phyloP scores from a whole-genome alignment of 2,888 invertebrate genomes.

The Meiosimyza decipiens region DNA sequence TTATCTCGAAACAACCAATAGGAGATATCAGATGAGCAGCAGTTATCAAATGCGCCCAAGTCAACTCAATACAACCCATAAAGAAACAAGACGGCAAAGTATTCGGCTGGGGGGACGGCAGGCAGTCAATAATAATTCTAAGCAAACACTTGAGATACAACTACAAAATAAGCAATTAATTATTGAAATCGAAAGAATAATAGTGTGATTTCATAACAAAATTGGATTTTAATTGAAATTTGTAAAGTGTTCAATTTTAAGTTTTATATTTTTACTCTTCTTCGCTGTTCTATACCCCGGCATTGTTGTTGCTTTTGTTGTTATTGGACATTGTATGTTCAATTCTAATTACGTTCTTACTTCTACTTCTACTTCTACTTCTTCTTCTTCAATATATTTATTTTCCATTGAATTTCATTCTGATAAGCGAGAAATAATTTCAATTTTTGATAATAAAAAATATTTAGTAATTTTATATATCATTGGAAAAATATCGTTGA shows the following conservation, averaged over 20 bases:
- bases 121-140: conserved; percentile 9
- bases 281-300: not conserved
- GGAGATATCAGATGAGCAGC: not conserved
- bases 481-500: too few relatives aligned
- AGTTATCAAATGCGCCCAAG: not conserved
- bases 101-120: not conserved
- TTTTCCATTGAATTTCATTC: conserved; percentile 12
- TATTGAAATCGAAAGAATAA: conserved; percentile 33
- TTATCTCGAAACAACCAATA: too few relatives aligned
- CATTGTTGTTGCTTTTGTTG: conserved; percentile 2
- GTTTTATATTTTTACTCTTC: conserved; percentile 19
- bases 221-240: conserved; percentile 36
- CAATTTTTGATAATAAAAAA: conserved; percentile 49
- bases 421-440: conserved; percentile 42
- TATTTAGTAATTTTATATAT: conserved; percentile 44
- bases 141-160: conserved; percentile 44
- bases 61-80: not conserved
- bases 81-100: not conserved
- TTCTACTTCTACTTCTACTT: not conserved
- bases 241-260: conserved; percentile 23
- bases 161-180: conserved; percentile 47
- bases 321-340: not conserved
- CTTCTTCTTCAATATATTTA: conserved; percentile 5
- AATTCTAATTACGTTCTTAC: not conserved
- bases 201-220: conserved; percentile 19